Percentiles rank a stretch among this genome's conserved stretches.
Conservation (phyloP, 2,888 invertebrate genomes). For the Pachliopta kotzebuea region DNA sequence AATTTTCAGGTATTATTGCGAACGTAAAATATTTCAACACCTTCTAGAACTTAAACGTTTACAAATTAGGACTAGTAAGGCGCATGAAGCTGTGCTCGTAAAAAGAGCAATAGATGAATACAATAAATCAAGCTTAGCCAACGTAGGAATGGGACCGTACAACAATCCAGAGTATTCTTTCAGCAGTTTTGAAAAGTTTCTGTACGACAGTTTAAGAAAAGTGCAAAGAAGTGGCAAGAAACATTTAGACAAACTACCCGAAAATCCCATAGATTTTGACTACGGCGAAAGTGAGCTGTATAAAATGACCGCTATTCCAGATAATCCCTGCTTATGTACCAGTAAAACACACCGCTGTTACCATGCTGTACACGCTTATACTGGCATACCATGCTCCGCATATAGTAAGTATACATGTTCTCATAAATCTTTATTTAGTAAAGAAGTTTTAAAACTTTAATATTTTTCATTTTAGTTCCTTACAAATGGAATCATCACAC, state of each 20-base stretch:
- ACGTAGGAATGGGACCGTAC: constrained; percentile 83
- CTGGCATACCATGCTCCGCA: constrained; percentile 92
- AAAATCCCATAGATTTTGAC: constrained; percentile 74
- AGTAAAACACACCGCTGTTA: constrained; percentile 93
- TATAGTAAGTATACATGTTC: constrained; percentile 84
- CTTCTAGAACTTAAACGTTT: constrained; percentile 94
- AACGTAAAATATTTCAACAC: constrained; percentile 95
- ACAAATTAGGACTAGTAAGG: constrained; percentile 93
- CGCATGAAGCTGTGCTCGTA: constrained; percentile 92
- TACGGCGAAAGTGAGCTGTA: constrained; percentile 78
- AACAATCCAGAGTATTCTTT: constrained; percentile 84
- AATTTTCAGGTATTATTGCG: constrained; percentile 89
- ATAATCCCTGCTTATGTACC: constrained; percentile 90
- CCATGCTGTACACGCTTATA: constrained; percentile 95
- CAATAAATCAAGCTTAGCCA: constrained; percentile 86
- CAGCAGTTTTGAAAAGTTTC: constrained; percentile 91
- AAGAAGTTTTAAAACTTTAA: constrained; percentile 3
- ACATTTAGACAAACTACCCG: constrained; percentile 82
- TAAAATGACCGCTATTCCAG: constrained; percentile 82
- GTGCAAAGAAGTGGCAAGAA: constrained; percentile 86
- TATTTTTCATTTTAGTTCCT: constrained; percentile 80
- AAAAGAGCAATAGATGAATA: constrained; percentile 93
- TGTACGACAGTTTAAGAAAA: constrained; percentile 91
- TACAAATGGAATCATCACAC: constrained; percentile 88
- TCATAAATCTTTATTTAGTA: neutral